Percentiles rank a stretch among this genome's conserved stretches.
Conservation (phyloP, 2,113 vertebrate genomes). For the Podiceps cristatus region DNA sequence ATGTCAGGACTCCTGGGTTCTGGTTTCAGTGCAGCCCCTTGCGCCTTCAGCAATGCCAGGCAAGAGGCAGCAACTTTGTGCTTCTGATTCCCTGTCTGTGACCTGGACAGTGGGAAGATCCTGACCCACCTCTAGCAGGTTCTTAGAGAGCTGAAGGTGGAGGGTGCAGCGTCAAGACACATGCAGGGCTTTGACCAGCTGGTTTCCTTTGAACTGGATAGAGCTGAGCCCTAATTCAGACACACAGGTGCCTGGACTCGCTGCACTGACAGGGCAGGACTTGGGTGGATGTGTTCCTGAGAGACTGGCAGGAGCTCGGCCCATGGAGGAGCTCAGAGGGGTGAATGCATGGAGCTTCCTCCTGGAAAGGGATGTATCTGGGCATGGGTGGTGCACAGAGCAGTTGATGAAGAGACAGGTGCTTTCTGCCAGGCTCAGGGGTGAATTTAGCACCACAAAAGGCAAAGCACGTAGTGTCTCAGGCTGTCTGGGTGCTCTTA, state of each 20-base stretch:
- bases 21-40: neutral
- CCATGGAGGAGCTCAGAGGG: neutral
- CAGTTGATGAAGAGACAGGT: neutral
- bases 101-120: neutral
- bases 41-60: neutral
- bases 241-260: neutral
- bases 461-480: neutral
- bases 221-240: neutral
- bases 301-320: neutral
- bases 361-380: neutral
- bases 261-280: neutral
- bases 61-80: neutral
- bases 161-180: neutral
- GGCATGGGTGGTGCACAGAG: neutral
- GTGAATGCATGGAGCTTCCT: neutral
- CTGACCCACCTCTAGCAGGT: neutral
- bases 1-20: neutral
- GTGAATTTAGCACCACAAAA: neutral
- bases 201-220: neutral
- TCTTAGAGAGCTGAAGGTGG: neutral
- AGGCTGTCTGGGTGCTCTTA: neutral
- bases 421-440: neutral
- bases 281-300: neutral
- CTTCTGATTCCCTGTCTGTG: neutral
- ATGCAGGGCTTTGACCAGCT: neutral